Evolutionary conservation across 1,140 invertebrate genomes (phyloP), one percentile per base, ranked within the genome.

Genomic region (Lepidurus couesii): DNA sequence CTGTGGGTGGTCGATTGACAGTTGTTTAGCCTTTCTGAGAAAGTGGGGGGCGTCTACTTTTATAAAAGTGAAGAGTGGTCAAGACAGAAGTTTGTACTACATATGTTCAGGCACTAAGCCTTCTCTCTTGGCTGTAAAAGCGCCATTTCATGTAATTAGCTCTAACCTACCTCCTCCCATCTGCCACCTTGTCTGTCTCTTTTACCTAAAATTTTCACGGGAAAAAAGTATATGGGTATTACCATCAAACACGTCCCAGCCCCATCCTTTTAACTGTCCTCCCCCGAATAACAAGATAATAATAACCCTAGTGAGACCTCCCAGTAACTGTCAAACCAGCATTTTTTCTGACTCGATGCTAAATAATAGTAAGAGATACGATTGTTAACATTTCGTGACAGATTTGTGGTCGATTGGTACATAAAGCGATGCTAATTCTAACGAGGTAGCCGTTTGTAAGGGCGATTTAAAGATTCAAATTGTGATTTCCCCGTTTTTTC

Each of bases 281-380:
- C 53, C 53, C 53, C 21, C 53, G 53, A 9, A 65, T 65, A 65
- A 65, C 53, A 9, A 65, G 53, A 65, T 16, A 47, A 65, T 21
- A 34, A 34, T 21, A 9, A 65, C 53, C 21, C 9, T 21, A 7
- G 53, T 21, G 16, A 65, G 53, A 65, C 53, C 53, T 65, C 53
- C 8, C 53, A 65, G 16, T 21, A 65, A 65, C 53, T 7, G 16
- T 21, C 16, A 13, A 47, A 16, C 53, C 9, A 16, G 16, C 53
- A 65, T 21, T 65, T 65, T 7, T 65, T 13, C 53, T 65, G 53
- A 65, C 53, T 65, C 53, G n/a, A 65, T 65, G 53, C 53, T 65
- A 21, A 65, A 65, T 65, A 21, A 65, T 65, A 13, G 21, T 65
- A n/a, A 65, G 8, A n/a, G 16, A 65, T 21, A n/a, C 21, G 16